phyloP scores from a whole-genome alignment of 2,888 invertebrate genomes.

The Drosophila merina region DNA sequence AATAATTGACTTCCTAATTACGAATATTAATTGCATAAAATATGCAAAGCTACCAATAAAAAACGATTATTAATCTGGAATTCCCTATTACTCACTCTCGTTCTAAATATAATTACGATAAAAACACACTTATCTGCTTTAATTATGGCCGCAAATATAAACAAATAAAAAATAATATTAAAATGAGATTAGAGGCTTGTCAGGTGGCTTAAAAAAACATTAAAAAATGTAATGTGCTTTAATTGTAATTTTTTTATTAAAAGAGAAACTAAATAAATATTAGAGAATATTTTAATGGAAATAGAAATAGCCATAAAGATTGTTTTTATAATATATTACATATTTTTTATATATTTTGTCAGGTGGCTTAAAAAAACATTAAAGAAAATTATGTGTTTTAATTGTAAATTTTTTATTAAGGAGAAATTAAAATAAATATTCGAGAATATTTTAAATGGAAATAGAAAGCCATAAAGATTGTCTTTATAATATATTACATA shows the following conservation, averaged over 20 bases:
- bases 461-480: not conserved
- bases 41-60: conserved; percentile 11
- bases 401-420: not conserved
- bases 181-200: not conserved
- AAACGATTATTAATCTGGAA: conserved; percentile 11
- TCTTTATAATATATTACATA: no score
- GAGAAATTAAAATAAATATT: not conserved
- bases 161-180: conserved; percentile 17
- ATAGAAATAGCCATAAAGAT: not conserved
- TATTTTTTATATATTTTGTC: not conserved
- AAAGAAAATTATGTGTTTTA: not conserved
- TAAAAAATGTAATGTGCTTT: not conserved
- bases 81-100: not conserved
- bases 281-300: not conserved
- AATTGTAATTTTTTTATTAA: not conserved
- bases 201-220: not conserved
- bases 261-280: not conserved
- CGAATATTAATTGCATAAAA: conserved; percentile 13
- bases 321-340: no score
- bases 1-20: conserved; percentile 7
- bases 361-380: not conserved
- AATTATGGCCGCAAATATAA: conserved; percentile 12
- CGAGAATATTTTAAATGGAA: not conserved
- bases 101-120: not conserved
- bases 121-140: conserved; percentile 2